Percentiles rank a stretch among this genome's conserved stretches.
Conservation (phyloP, 1,140 invertebrate species). For the Leguminivora glycinivorella region DNA sequence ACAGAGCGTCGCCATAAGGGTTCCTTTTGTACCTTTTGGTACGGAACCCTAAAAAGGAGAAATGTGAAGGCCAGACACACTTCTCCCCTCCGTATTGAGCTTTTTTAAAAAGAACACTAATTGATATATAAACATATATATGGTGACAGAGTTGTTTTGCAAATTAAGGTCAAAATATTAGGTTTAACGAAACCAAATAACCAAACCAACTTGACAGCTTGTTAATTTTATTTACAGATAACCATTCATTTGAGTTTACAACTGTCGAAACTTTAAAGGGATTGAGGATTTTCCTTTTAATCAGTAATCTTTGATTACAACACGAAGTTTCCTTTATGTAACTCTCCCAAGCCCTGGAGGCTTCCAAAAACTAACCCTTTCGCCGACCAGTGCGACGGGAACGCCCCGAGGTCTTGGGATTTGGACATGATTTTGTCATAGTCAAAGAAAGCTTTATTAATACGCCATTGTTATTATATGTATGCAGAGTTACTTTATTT, state of each 20-base stretch:
- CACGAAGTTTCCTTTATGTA: not conserved
- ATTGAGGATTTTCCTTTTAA: not conserved
- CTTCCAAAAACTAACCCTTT: not conserved
- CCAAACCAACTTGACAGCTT: not conserved
- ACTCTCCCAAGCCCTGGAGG: not conserved
- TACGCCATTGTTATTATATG: too few species aligned
- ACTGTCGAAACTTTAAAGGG: not conserved
- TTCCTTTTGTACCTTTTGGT: too few species aligned
- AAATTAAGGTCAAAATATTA: too few species aligned
- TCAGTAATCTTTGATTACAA: slow-evolving; percentile 1
- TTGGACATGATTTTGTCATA: not conserved
- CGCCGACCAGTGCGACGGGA: not conserved
- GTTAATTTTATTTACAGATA: not conserved
- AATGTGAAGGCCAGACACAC: too few species aligned
- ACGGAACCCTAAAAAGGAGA: too few species aligned
- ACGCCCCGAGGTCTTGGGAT: not conserved
- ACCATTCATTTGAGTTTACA: not conserved
- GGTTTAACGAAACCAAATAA: too few species aligned
- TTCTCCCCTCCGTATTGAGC: too few species aligned
- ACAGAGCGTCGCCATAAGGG: too few species aligned
- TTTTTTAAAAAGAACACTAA: too few species aligned
- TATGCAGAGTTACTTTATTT: too few species aligned
- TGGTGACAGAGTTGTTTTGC: too few species aligned
- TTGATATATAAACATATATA: too few species aligned
- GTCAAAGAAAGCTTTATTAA: not conserved